A percentile compares a stretch with the other conserved stretches of the same genome.
phyloP scores from a whole-genome alignment of 2,113 vertebrate species.

The Hippocampus guttulatus region DNA sequence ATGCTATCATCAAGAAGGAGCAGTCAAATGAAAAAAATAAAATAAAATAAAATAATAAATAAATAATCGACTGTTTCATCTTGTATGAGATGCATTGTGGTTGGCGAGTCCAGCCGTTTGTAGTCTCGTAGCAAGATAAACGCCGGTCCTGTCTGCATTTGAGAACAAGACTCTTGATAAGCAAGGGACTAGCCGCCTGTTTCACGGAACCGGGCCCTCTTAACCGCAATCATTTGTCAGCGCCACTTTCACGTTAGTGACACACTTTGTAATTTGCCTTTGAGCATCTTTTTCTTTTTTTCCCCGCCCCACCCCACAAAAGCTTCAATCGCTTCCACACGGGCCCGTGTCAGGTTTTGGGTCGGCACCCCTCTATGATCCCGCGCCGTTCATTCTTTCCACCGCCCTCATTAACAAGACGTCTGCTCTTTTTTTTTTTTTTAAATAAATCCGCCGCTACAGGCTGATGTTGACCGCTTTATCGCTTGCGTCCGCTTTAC shows the following conservation, averaged over 20 bases:
- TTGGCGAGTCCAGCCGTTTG: neutral
- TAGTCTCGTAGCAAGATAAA: neutral
- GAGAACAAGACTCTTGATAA: neutral
- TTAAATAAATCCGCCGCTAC: slow-evolving; percentile 9
- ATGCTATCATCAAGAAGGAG: too few species aligned
- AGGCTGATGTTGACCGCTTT: slow-evolving; percentile 35
- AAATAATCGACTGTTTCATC: too few species aligned
- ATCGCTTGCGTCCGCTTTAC: slow-evolving; percentile 34
- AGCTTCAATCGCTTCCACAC: slow-evolving; percentile 39
- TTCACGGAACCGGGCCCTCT: slow-evolving; percentile 21
- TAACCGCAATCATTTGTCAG: slow-evolving; percentile 29
- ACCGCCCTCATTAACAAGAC: slow-evolving; percentile 10
- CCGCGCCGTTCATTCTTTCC: slow-evolving; percentile 3
- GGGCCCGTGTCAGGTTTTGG: slow-evolving; percentile 25
- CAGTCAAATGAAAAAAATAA: too few species aligned
- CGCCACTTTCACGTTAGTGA: neutral
- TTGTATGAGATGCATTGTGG: neutral
- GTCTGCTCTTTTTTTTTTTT: slow-evolving; percentile 9
- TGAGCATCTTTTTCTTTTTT: slow-evolving; percentile 3
- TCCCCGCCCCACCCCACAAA: slow-evolving; percentile 21
- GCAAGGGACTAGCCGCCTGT: slow-evolving; percentile 23
- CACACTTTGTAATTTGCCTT: neutral
- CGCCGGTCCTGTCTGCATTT: neutral
- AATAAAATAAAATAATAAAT: too few species aligned
- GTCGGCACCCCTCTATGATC: slow-evolving; percentile 27